phyloP scores from a whole-genome alignment of 1,140 invertebrate genomes.

The Mactra quadrangularis region DNA sequence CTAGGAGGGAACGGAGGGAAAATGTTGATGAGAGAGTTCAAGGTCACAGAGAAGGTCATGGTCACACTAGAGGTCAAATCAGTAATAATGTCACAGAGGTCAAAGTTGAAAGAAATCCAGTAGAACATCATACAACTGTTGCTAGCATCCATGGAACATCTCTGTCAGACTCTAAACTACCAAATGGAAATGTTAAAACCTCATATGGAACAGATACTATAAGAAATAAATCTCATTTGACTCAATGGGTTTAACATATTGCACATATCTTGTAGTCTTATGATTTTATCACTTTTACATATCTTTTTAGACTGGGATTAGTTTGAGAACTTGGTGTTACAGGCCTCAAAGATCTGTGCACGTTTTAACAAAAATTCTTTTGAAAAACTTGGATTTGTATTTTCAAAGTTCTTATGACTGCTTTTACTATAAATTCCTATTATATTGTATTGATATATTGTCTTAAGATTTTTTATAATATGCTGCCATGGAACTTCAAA shows the following conservation, averaged over 20 bases:
- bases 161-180: background rate
- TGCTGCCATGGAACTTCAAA: too few relatives aligned
- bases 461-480: background rate
- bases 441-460: background rate
- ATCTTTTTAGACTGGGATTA: background rate
- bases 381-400: too few relatives aligned
- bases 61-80: too few relatives aligned
- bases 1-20: background rate
- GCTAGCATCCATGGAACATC: conserved; percentile 9
- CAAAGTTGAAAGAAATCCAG: background rate
- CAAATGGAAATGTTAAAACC: background rate
- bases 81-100: too few relatives aligned
- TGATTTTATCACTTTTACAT: background rate
- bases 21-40: too few relatives aligned
- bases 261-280: background rate
- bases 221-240: conserved; percentile 14
- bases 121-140: conserved; percentile 37
- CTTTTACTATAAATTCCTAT: too few relatives aligned
- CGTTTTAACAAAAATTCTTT: too few relatives aligned
- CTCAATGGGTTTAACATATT: conserved; percentile 37
- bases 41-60: too few relatives aligned
- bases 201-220: background rate
- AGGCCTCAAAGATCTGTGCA: too few relatives aligned
- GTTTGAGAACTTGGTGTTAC: too few relatives aligned
- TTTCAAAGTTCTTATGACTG: too few relatives aligned